Conservation (phyloP, 2,113 vertebrate genomes). For the Chaetops frenatus region DNA sequence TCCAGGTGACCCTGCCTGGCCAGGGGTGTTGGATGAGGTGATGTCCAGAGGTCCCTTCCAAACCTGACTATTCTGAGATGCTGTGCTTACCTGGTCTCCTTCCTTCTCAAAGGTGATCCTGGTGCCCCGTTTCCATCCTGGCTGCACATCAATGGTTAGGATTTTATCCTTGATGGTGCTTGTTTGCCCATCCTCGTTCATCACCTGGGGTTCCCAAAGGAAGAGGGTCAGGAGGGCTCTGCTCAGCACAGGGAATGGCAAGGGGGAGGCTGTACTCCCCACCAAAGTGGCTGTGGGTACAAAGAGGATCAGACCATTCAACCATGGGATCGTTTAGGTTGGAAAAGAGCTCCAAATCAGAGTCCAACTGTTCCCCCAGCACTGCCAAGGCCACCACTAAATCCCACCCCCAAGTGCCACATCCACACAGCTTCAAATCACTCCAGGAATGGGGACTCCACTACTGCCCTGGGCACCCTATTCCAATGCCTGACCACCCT, state of each 20-base stretch:
- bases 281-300: not conserved
- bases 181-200: constrained; percentile 85
- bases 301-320: rapidly evolving
- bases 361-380: not conserved
- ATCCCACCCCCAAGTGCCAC: not conserved
- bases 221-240: not conserved
- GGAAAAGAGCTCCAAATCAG: not conserved
- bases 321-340: not conserved
- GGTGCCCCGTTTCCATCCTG: constrained; percentile 89
- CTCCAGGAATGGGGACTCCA: not conserved
- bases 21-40: not conserved
- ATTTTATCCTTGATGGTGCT: constrained; percentile 94
- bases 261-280: not conserved
- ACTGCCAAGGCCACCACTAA: not conserved
- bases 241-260: not conserved
- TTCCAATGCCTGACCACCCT: not conserved
- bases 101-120: constrained; percentile 85
- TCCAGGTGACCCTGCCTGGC: not conserved
- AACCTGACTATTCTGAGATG: rapidly evolving
- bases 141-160: constrained; percentile 80
- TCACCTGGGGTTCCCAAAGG: constrained; percentile 70
- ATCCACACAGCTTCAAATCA: not conserved
- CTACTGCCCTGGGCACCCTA: not conserved
- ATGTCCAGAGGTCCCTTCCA: not conserved
- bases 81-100: constrained; percentile 84